Evolutionary conservation across 2,113 vertebrate species (phyloP), one percentile per base, ranked within the genome.

Genomic region (Caloenas nicobarica): DNA sequence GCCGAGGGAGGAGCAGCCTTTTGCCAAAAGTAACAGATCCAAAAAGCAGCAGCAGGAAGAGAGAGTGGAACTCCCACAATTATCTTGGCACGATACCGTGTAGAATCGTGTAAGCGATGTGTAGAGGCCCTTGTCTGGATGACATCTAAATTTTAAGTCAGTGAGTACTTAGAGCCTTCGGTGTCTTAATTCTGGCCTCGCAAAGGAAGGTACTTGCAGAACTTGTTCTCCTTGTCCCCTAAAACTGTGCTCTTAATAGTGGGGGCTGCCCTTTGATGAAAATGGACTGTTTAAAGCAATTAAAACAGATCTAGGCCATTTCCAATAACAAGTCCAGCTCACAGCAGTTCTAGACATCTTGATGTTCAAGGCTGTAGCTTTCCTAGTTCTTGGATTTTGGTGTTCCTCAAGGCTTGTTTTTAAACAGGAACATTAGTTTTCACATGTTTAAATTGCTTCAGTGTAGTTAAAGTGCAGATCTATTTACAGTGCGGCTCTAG

Each of bases 41-140:
- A 56, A 13, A 81, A 62, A 23, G 15, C 36, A 71, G 21, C 5
- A 19, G 7, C 53, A 61, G 62, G 58, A 48, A 13, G n/a, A 19
- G 17, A 11, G 42, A 42, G 28, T 2, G 10, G 29, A 60, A 61
- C 19, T 7, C 11, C 1, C 3, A 2, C 12, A 11, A 13, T 38
- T 26, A 24, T 2, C 38, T 5, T 7, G 33, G 33, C 36, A 21
- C 4, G 8, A 38, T 6, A 7, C 16, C 4, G 0, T 7, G 24
- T 11, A 14, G 50, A 22, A 26, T 23, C 34, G 2, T 3, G 48
- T 12, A 3, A 24, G 0, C 26, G 24, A n/a, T 8, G 10, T 0
- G 3, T 14, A 25, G 56, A 50, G 23, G 46, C 23, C 36, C 69
- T 19, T 73, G 69, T 6, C 42, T 54, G 36, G 44, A 21, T 13